Percentiles rank a stretch among this genome's conserved stretches.
Conservation (phyloP, 2,113 vertebrate genomes). For the Oxygymnocypris stewartii region DNA sequence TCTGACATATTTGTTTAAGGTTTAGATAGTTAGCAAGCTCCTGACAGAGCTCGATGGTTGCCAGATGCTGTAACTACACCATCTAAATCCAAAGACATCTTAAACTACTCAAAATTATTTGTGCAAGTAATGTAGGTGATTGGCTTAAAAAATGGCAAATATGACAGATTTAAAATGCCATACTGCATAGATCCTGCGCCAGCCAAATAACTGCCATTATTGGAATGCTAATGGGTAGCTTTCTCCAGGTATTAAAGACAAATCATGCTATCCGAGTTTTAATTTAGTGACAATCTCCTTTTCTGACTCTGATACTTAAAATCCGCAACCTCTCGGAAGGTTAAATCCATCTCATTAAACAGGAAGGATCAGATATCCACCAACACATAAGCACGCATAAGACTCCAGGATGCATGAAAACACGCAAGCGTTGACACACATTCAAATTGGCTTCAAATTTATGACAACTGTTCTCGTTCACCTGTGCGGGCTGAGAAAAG, state of each 20-base stretch:
- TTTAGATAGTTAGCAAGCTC: neutral
- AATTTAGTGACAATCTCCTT: neutral
- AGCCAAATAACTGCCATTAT: constrained; percentile 19
- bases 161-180: neutral
- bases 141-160: neutral
- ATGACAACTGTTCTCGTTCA: constrained; percentile 39
- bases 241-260: neutral
- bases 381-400: neutral
- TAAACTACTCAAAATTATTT: neutral
- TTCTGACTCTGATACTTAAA: neutral
- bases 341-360: constrained; percentile 32
- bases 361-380: constrained; percentile 1
- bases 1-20: neutral
- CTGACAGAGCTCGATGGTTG: neutral
- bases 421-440: constrained; percentile 30
- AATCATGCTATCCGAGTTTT: neutral
- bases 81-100: neutral
- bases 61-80: neutral
- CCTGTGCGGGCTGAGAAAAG: constrained; percentile 35
- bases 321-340: neutral
- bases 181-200: neutral
- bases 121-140: neutral
- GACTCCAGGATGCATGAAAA: constrained; percentile 15
- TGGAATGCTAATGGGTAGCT: neutral
- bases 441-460: neutral